phyloP scores from a whole-genome alignment of 2,797 vertebrate species.

The Labroides dimidiatus region DNA sequence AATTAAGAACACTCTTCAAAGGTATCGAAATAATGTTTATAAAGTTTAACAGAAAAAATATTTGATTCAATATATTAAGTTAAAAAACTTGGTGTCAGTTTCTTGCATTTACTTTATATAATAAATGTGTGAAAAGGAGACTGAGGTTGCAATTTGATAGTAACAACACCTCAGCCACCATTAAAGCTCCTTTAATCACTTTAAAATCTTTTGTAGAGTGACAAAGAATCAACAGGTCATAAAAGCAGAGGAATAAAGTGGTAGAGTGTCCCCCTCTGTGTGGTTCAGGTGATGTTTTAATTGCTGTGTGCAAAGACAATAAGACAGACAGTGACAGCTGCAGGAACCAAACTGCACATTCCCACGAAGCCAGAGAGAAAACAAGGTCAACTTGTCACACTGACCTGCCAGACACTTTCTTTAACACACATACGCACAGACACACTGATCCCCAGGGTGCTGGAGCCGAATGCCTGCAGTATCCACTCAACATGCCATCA shows the following conservation, averaged over 20 bases:
- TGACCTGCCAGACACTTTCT: slow-evolving; percentile 61
- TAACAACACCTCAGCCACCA: not conserved
- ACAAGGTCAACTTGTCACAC: slow-evolving; percentile 62
- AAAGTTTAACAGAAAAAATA: no score
- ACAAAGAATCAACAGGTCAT: not conserved
- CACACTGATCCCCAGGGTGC: slow-evolving; percentile 32
- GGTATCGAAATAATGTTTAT: no score
- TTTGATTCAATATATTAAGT: no score
- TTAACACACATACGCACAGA: slow-evolving; percentile 23
- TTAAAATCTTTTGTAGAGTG: not conserved
- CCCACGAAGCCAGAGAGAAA: slow-evolving; percentile 67
- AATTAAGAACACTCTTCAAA: no score
- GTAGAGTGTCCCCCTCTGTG: not conserved
- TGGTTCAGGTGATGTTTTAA: slow-evolving; percentile 59
- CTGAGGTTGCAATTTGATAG: not conserved
- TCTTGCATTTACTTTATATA: no score
- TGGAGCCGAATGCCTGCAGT: slow-evolving; percentile 44
- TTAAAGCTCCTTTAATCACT: not conserved
- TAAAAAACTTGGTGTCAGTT: no score
- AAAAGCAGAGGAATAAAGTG: not conserved
- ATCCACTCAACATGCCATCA: slow-evolving; percentile 60
- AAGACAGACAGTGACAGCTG: slow-evolving; percentile 74
- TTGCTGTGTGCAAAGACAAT: slow-evolving; percentile 49
- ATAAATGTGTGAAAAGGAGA: not conserved
- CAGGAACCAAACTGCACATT: slow-evolving; percentile 63